phyloP scores from a whole-genome alignment of 2,113 vertebrate genomes.

The Rattus norvegicus region DNA sequence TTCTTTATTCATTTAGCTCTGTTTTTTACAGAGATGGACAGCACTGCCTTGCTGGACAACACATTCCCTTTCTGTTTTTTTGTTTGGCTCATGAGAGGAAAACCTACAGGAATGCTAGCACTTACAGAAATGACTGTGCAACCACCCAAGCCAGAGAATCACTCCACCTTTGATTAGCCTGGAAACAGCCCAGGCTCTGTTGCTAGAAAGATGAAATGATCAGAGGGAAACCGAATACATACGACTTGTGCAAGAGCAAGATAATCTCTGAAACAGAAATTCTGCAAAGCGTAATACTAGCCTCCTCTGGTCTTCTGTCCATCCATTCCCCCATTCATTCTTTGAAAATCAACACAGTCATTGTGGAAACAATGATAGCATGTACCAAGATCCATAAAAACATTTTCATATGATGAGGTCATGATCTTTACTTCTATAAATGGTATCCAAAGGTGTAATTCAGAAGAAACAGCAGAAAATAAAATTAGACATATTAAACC shows the following conservation, averaged over 20 bases:
- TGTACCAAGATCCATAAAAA: conserved; percentile 6
- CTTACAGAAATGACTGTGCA: conserved; percentile 64
- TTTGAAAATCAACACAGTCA: not conserved
- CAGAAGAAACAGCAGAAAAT: conserved; percentile 32
- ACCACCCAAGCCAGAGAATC: conserved; percentile 52
- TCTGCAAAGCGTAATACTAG: conserved; percentile 1
- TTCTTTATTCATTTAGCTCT: not conserved
- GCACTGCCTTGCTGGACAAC: not conserved
- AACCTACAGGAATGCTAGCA: conserved; percentile 45
- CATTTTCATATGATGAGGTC: not conserved
- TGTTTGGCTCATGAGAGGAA: conserved; percentile 19
- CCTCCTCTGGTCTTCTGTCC: not conserved
- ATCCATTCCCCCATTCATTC: not conserved
- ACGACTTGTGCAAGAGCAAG: conserved; percentile 37
- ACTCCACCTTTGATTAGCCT: conserved; percentile 59
- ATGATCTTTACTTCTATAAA: not conserved
- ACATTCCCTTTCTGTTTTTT: not conserved
- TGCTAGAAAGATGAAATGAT: conserved; percentile 75
- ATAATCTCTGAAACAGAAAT: not conserved
- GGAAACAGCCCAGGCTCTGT: conserved; percentile 42
- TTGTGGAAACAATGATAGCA: not conserved
- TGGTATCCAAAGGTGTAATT: not conserved
- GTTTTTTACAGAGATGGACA: not conserved
- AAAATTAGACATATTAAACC: not conserved
- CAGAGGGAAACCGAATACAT: conserved; percentile 55